A percentile compares a stretch with the other conserved stretches of the same genome.
phyloP scores from a whole-genome alignment of 2,797 vertebrate species.

The Hyperoplus immaculatus region DNA sequence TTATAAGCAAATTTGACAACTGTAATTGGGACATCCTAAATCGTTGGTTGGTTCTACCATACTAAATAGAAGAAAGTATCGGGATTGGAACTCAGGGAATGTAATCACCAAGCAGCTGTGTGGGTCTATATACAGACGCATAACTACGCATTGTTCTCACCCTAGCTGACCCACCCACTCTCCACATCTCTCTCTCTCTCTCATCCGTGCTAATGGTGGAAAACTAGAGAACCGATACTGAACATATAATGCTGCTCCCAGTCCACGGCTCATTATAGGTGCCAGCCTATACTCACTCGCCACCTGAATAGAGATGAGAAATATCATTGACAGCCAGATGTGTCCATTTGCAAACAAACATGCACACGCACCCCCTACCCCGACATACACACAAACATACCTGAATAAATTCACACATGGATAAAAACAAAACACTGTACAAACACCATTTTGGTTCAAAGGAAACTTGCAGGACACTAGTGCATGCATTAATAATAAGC shows the following conservation, averaged over 20 bases:
- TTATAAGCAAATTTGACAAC: too few relatives aligned
- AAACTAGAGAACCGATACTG: slow-evolving; percentile 71
- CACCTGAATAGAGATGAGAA: slow-evolving; percentile 69
- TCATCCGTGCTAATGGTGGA: slow-evolving; percentile 70
- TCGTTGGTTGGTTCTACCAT: too few relatives aligned
- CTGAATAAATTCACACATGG: not conserved
- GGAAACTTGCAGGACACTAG: not conserved
- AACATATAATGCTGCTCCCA: slow-evolving; percentile 77
- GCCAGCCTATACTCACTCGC: slow-evolving; percentile 72
- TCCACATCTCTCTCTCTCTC: slow-evolving; percentile 51
- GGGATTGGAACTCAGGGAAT: too few relatives aligned
- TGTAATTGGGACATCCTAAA: too few relatives aligned
- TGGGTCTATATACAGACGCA: slow-evolving; percentile 33
- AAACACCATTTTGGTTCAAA: not conserved
- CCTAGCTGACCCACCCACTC: slow-evolving; percentile 52
- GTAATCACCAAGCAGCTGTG: slow-evolving; percentile 28
- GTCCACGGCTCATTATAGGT: slow-evolving; percentile 78
- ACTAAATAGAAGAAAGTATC: too few relatives aligned
- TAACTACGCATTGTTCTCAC: slow-evolving; percentile 35
- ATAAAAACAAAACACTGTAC: not conserved
- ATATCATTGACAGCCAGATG: slow-evolving; percentile 66
- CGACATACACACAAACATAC: not conserved
- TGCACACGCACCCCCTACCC: not conserved
- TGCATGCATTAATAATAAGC: slow-evolving; percentile 15
- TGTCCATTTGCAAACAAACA: slow-evolving; percentile 55